A percentile compares a stretch with the other conserved stretches of the same genome.
Conservation (phyloP, 2,888 invertebrate genomes). For the Tortrix viridana region DNA sequence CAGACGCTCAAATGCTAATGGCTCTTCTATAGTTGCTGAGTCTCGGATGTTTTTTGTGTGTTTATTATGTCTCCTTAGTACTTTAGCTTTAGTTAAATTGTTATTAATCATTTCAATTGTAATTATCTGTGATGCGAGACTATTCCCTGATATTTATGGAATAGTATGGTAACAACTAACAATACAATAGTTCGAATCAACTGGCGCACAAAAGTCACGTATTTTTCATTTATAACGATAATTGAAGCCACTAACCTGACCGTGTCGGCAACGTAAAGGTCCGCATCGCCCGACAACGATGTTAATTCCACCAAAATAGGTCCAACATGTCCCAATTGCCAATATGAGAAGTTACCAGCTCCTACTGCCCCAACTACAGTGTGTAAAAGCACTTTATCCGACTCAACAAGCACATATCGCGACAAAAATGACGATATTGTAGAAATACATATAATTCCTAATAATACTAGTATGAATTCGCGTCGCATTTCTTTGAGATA, state of each 20-base stretch:
- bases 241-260: slow-evolving; percentile 56
- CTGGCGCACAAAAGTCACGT: not conserved
- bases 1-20: too few relatives aligned
- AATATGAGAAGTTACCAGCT: slow-evolving; percentile 76
- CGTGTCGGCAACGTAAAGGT: slow-evolving; percentile 72
- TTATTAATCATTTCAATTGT: too few relatives aligned
- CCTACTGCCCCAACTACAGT: slow-evolving; percentile 68
- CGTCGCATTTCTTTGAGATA: slow-evolving; percentile 59
- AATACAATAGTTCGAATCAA: not conserved
- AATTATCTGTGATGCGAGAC: too few relatives aligned
- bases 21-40: too few relatives aligned
- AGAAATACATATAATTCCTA: slow-evolving; percentile 69
- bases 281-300: slow-evolving; percentile 71
- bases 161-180: not conserved
- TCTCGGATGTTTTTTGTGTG: too few relatives aligned
- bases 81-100: too few relatives aligned
- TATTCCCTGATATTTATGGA: too few relatives aligned
- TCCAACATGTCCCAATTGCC: slow-evolving; percentile 72
- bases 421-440: slow-evolving; percentile 66
- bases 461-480: slow-evolving; percentile 67
- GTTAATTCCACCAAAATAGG: slow-evolving; percentile 68
- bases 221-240: not conserved
- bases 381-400: slow-evolving; percentile 67
- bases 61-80: too few relatives aligned
- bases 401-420: slow-evolving; percentile 57